A percentile compares a stretch with the other conserved stretches of the same genome.
Conservation (phyloP, 2,797 vertebrate genomes). For the Eulemur albifrons region DNA sequence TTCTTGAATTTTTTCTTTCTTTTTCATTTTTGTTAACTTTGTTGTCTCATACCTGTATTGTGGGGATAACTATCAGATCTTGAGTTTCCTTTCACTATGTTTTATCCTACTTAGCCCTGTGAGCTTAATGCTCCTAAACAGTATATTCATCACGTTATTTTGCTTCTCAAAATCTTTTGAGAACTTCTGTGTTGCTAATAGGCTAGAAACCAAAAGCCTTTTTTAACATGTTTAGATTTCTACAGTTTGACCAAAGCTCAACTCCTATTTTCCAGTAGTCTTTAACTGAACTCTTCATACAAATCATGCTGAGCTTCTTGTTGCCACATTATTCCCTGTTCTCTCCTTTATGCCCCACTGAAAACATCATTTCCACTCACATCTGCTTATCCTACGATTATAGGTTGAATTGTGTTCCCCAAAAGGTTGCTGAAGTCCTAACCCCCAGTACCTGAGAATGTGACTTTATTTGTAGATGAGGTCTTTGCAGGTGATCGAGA, state of each 20-base stretch:
- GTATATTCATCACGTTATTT: not conserved
- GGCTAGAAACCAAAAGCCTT: not conserved
- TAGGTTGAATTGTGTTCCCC: not conserved
- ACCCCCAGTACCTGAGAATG: not conserved
- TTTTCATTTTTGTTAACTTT: not conserved
- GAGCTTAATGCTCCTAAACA: not conserved
- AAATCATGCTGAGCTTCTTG: not conserved
- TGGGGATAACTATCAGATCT: not conserved
- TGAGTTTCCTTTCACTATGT: not conserved
- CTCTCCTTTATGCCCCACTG: not conserved
- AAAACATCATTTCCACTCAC: not conserved
- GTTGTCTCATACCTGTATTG: not conserved
- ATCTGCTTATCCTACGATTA: not conserved
- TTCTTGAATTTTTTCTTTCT: not conserved
- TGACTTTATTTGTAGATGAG: not conserved
- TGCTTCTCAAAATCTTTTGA: not conserved
- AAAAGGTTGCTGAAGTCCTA: not conserved
- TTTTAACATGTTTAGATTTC: not conserved
- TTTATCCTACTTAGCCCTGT: not conserved
- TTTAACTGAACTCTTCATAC: not conserved
- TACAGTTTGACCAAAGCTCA: not conserved
- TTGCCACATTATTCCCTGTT: not conserved
- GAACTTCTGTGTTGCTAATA: not conserved
- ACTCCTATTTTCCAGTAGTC: not conserved
- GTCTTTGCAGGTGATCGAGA: not conserved